Evolutionary conservation across 2,888 invertebrate species (phyloP), one percentile per base, ranked within the genome.

Genomic region (Campoplex nolae): DNA sequence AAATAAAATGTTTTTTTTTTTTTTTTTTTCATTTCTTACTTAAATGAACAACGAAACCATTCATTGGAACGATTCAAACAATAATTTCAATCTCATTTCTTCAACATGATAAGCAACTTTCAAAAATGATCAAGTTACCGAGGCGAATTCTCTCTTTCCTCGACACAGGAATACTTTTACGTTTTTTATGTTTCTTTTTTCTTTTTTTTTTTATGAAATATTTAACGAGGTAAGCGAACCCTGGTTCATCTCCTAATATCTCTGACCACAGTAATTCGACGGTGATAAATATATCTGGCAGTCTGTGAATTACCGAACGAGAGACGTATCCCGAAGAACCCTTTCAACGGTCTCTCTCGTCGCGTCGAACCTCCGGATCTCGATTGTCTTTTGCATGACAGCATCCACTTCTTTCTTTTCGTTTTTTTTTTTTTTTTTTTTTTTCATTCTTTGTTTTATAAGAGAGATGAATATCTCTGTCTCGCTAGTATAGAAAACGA

Each of bases 341-440:
- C 45, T 54, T 51, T 77, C 23, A 58, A 58, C 65, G 62, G 56
- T 74, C 62, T 71, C 62, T 71, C 68, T 45, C 32, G n/a, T 62
- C 70, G 28, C 70, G 28, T 80, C 75, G 70, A 79, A 74, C 51
- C 75, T 79, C 78, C 70, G 28, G 75, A 83, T 78, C 78, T 70
- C 78, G 70, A 83, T 75, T 51, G 68, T 56, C 18, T 74, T 67
- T 65, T 83, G 83, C 71, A 71, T 65, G 75, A 68, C 74, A 51
- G 67, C 77, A 42, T 51, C 28, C 58, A 51, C 51, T 77, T 58
- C 48, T 58, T 77, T 68, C 56, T 8, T 51, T 38, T 51, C 16
- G 35, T 11, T 54, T 11, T 3, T 67, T 79, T 56, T 70, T 3
- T 67, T 79, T 56, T 70, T 35, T 11, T 54, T 11, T 8, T 67